Base-by-base conservation (phyloP, 1,140 invertebrate species). In the Drosophila mayri region DNA sequence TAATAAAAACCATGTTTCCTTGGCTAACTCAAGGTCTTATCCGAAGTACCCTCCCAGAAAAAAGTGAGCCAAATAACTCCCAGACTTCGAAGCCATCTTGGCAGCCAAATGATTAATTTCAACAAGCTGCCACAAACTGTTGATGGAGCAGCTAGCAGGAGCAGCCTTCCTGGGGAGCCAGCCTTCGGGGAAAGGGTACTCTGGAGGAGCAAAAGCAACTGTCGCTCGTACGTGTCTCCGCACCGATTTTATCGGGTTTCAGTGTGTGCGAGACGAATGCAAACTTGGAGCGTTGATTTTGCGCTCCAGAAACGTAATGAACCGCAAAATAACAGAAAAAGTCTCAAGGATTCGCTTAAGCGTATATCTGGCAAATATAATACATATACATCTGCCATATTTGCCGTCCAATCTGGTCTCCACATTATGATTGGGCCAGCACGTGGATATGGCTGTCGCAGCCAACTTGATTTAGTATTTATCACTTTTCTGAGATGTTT, bases 31-130 rank as follows among this genome's bases (percentile, higher is more conserved):
- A 11, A 3, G 2, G 11, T 9, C 11, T 4, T 7, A 37, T 14
- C 43, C 8, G 2, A 30, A 40, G 40, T 49, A 60, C 58, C n/a
- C 47, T 46, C 16, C 32, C 12, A 37, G 11, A 40, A 49, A 38
- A 37, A 11, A 20, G 25, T 22, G 7, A 43, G 57, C 50, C 70
- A 59, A 52, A 22, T 25, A 22, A n/a, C 35, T 16, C 1, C 10
- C 9, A 67, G 47, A 55, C 58, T 68, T 61, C 49, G 76, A 38
- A 25, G 52, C 2, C 52, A 55, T 58, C 68, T 71, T 88, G 84
- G 72, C 85, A 90, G 80, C 85, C 68, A 84, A 88, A 88, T 88
- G 84, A 88, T 90, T 88, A 88, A 88, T 88, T 90, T 88, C 80
- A 79, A 84, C 84, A 88, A 84, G 84, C 84, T 87, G 84, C 84